Evolutionary conservation across 2,797 vertebrate species (phyloP), one percentile per base, ranked within the genome.

Genomic region (Siniperca scherzeri): DNA sequence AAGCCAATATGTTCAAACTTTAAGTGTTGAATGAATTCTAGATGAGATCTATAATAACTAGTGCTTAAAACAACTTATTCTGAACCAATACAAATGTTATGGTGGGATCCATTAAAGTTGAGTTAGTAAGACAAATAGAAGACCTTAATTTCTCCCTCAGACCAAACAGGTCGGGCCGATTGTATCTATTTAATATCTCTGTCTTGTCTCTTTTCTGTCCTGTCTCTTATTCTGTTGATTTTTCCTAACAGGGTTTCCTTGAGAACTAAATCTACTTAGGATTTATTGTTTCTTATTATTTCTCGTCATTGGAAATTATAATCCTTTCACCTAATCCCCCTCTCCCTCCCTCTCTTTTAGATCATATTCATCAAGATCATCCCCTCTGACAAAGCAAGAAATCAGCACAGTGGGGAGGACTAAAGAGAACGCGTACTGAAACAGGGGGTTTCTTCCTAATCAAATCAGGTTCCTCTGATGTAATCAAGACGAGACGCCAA

Each of bases 251-350:
- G 92, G 94, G 94, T 96, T 95, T 95, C 92, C 94, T 96, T 96
- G 92, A 94, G 93, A 95, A 94, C 93, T 94, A 95, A 96, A 96
- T 96, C 95, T 96, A 95, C 91, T 95, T 95, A 95, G 90, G 93
- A 93, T 95, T 95, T 94, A 95, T 94, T 92, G 94, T 94, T 95
- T 93, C 95, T 95, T 96, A 94, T 94, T 93, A 95, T 94, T 94
- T 94, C 91, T 94, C 91, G 68, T 95, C 93, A 94, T 93, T 92
- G 89, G 80, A 93, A 95, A 95, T 93, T 85, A 94, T 95, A 96
- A 96, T 96, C 94, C 92, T 75, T 89, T 94, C 90, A 92, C 89
- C 93, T 94, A 95, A 94, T 94, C 95, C 93, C 79, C 81, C 78
- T 71, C 80, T 81, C 83, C 91, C 92, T 84, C 91, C 91, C 90